Evolutionary conservation across 2,113 vertebrate genomes (phyloP), one percentile per base, ranked within the genome.

Genomic region (Opisthocomus hoazin): DNA sequence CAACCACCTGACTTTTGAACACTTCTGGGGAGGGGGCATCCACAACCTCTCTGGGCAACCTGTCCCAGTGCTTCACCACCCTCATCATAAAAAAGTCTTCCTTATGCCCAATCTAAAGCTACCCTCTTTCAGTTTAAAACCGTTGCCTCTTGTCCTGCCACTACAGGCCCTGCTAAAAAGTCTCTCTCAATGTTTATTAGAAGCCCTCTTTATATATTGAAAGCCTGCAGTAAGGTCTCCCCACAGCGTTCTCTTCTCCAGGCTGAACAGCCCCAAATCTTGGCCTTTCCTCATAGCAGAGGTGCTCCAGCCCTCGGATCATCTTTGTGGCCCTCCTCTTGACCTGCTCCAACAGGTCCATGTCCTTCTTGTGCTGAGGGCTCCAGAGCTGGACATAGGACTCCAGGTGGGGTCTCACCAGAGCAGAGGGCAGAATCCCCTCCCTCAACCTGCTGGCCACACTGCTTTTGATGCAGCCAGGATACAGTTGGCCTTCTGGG

Each of bases 401-500:
- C 46, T 79, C 13, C 23, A 57, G 60, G 8, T 7, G 2, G 27
- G 19, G 39, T 85, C 22, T 69, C 23, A 41, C 2, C 10, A 64
- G 10, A 60, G 36, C 11, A 7, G 34, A 64, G 34, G 24, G 12
- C 5, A 85, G n/a, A 48, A 65, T 36, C 34, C 46, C 18, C 14
- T 69, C 50, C 15, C 23, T 51, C 0, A 0, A 34, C 14, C 41
- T 45, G 14, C 43, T 70, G 32, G 37, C 15, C 27, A 24, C 0
- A 1, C 5, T 36, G 7, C 18, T 69, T 80, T 75, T 79, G 51
- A 58, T 45, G 21, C 32, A 51, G 26, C 11, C 41, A 69, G 36
- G 26, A 69, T 24, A n/a, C 0, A 2, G 2, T 0, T 29, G 24
- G 19, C 12, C 43, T 87, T 81, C 39, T 46, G 26, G 26, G 22